Conservation (phyloP, 2,797 vertebrate genomes). For the Melanotaenia trifasciata region DNA sequence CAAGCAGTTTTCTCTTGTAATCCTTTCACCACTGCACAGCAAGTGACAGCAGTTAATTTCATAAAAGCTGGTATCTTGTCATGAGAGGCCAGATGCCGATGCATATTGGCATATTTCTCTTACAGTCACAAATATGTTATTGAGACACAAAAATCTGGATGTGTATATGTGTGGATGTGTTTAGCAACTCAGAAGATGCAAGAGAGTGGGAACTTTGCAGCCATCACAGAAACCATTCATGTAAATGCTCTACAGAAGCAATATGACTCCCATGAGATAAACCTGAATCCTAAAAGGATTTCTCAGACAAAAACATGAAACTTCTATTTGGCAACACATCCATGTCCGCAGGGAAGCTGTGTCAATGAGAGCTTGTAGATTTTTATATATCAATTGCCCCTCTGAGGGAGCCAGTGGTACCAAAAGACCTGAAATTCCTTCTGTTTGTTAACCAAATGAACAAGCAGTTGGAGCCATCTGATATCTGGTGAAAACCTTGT, state of each 20-base stretch:
- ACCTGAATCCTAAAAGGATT: slow-evolving; percentile 20
- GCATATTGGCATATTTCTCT: slow-evolving; percentile 34
- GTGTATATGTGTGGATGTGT: background rate
- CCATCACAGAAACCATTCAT: background rate
- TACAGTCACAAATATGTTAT: slow-evolving; percentile 11
- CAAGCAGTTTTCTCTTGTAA: slow-evolving; percentile 45
- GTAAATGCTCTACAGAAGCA: background rate
- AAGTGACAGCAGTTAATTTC: slow-evolving; percentile 68
- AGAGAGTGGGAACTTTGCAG: slow-evolving; percentile 8
- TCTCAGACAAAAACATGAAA: background rate
- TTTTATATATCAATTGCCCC: slow-evolving; percentile 13
- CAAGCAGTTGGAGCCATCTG: slow-evolving; percentile 3
- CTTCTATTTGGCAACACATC: slow-evolving; percentile 9
- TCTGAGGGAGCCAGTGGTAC: background rate
- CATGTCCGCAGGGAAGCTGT: slow-evolving; percentile 10
- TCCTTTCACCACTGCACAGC: slow-evolving; percentile 44
- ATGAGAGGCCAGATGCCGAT: slow-evolving; percentile 34
- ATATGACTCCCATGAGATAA: slow-evolving; percentile 1
- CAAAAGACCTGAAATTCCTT: slow-evolving; percentile 13
- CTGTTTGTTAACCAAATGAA: slow-evolving; percentile 15
- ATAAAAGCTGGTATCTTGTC: slow-evolving; percentile 60
- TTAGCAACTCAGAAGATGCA: background rate
- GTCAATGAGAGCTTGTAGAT: slow-evolving; percentile 23
- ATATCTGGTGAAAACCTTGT: slow-evolving; percentile 36
- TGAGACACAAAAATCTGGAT: slow-evolving; percentile 9